Conservation (phyloP, 2,888 invertebrate genomes). For the Parnassius orleans region DNA sequence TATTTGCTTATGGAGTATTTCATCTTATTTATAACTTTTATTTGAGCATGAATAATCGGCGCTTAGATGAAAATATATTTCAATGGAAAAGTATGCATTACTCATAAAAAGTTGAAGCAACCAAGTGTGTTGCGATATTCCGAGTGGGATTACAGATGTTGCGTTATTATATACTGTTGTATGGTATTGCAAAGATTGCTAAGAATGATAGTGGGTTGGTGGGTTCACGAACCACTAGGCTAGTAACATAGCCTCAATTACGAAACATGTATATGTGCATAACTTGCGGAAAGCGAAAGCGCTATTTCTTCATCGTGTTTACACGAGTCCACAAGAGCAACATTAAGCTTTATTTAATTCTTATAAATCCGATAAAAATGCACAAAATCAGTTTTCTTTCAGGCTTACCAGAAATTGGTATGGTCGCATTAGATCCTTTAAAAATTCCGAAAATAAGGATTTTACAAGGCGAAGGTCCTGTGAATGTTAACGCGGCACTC, state of each 20-base stretch:
- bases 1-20: too few species aligned
- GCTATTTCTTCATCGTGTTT: conserved; percentile 72
- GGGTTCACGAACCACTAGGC: conserved; percentile 54
- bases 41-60: too few species aligned
- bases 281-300: conserved; percentile 78
- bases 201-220: conserved; percentile 41
- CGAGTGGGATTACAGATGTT: conserved; percentile 14
- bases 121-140: conserved; percentile 12
- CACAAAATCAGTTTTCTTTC: conserved; percentile 15
- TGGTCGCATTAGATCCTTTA: conserved; percentile 84
- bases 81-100: too few species aligned
- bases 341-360: conserved; percentile 29
- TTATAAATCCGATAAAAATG: not conserved
- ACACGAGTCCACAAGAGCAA: conserved; percentile 44
- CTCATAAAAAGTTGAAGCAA: conserved; percentile 1
- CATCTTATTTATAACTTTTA: too few species aligned
- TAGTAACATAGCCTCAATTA: conserved; percentile 73
- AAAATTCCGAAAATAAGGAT: conserved; percentile 83
- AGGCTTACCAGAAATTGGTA: conserved; percentile 80
- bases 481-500: conserved; percentile 85
- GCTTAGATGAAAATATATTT: too few species aligned
- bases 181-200: conserved; percentile 31
- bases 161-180: conserved; percentile 25
- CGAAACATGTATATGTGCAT: conserved; percentile 69
- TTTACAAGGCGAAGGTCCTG: conserved; percentile 85